Conservation (phyloP, 1,140 invertebrate species). For the Drosophila sp. region DNA sequence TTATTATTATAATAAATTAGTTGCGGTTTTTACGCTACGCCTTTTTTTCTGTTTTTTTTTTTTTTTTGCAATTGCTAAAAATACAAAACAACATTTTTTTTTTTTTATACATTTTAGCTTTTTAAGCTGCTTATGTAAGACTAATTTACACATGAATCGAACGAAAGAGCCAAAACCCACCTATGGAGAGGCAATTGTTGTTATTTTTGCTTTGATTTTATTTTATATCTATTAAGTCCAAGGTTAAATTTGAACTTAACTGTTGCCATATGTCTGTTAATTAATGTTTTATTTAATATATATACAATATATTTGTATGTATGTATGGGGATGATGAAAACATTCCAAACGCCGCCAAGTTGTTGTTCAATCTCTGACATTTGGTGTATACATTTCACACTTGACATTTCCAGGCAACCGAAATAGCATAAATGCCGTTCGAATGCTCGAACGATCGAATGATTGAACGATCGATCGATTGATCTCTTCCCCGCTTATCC, state of each 20-base stretch:
- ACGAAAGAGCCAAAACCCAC: constrained; percentile 36
- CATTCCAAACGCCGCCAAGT: constrained; percentile 7
- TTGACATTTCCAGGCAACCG: constrained; percentile 64
- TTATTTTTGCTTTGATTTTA: constrained; percentile 66
- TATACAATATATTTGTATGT: constrained; percentile 44
- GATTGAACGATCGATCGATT: no score
- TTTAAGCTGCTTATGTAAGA: constrained; percentile 77
- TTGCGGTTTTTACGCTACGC: constrained; percentile 60
- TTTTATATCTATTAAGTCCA: constrained; percentile 81
- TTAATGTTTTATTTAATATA: constrained; percentile 76
- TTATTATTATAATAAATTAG: constrained; percentile 67
- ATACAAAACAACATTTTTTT: constrained; percentile 48
- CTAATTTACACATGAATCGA: constrained; percentile 81
- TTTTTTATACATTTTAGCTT: background rate
- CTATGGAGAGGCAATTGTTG: constrained; percentile 57
- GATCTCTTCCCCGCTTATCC: background rate
- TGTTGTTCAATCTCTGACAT: constrained; percentile 43
- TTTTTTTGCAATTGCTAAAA: constrained; percentile 79
- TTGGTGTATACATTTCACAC: constrained; percentile 60
- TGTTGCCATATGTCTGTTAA: constrained; percentile 59
- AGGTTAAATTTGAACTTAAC: constrained; percentile 54
- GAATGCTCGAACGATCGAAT: no score
- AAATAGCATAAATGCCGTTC: constrained; percentile 13
- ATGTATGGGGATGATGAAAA: constrained; percentile 21
- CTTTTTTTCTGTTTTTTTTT: constrained; percentile 32